Evolutionary conservation across 1,140 invertebrate genomes (phyloP).

Genomic region (Listronotus bonariensis): DNA sequence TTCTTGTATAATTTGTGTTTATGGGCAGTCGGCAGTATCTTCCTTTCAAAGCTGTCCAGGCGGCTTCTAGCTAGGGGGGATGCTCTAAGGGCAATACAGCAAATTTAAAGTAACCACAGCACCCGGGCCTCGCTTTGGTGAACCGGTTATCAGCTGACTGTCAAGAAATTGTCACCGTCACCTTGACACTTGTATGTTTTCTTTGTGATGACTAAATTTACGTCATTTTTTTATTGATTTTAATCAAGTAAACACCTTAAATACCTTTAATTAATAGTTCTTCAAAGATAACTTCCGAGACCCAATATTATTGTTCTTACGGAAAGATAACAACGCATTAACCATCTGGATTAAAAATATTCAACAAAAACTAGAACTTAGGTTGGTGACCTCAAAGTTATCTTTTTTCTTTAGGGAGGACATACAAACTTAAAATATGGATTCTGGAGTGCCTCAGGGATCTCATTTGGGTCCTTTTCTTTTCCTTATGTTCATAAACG

Average conservation of each 20-base stretch:
- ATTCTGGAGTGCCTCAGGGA: no score
- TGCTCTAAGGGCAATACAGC: no score
- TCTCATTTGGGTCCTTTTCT: no score
- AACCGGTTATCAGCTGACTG: slow-evolving; percentile 11
- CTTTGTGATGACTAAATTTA: not conserved
- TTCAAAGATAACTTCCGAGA: not conserved
- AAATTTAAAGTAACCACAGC: no score
- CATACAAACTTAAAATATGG: slow-evolving; percentile 9
- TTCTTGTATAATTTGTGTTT: no score
- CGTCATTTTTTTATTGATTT: slow-evolving; percentile 19
- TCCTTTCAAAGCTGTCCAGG: no score
- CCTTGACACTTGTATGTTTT: not conserved
- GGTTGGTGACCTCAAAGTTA: not conserved
- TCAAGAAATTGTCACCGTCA: slow-evolving; percentile 6
- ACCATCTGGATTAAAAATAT: not conserved
- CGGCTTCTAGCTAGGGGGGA: no score
- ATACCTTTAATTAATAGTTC: not conserved
- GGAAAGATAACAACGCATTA: not conserved
- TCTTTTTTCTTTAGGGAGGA: no score
- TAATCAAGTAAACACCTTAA: slow-evolving; percentile 5
- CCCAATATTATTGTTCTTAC: not conserved
- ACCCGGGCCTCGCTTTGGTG: no score
- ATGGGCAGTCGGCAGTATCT: no score
- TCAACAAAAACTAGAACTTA: not conserved
- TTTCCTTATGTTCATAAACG: no score